A percentile compares a stretch with the other conserved stretches of the same genome.
Conservation (phyloP, 2,797 vertebrate genomes). For the Onychomys leucogaster region DNA sequence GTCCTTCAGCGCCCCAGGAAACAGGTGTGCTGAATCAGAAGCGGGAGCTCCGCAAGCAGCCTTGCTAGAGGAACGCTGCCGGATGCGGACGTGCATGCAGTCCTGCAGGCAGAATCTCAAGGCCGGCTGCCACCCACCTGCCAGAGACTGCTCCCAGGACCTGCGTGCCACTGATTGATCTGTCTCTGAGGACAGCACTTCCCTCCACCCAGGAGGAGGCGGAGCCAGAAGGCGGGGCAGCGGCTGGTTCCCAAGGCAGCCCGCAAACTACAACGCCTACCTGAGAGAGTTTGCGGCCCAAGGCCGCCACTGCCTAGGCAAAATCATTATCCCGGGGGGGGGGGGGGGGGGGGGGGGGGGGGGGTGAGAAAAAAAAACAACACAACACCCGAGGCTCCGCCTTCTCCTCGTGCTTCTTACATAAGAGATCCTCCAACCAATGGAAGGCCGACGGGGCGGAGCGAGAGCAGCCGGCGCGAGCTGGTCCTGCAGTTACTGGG, state of each 20-base stretch:
- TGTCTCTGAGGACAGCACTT: not conserved
- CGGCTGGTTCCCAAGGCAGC: accelerated
- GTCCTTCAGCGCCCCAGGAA: not conserved
- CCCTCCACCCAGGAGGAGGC: not conserved
- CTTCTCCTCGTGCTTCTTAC: slow-evolving; percentile 71
- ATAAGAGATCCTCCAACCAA: slow-evolving; percentile 60
- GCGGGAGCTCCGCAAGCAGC: not conserved
- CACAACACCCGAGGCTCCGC: slow-evolving; percentile 20
- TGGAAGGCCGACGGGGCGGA: slow-evolving; percentile 15
- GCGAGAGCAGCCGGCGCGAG: no score
- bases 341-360: accelerated
- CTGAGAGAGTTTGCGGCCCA: not conserved
- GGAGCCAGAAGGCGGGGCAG: not conserved
- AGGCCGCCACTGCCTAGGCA: accelerated
- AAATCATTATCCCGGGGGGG: accelerated
- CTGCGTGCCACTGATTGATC: not conserved
- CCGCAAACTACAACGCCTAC: not conserved
- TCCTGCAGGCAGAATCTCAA: not conserved
- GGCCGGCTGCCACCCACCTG: slow-evolving; percentile 51
- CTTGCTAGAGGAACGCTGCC: not conserved
- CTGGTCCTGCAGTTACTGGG: no score
- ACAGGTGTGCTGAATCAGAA: not conserved
- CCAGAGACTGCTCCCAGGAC: not conserved
- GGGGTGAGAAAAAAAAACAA: not conserved
- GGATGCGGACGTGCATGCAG: not conserved